Evolutionary conservation across 2,888 invertebrate species (phyloP).

Genomic region (Tanypteryx hageni): DNA sequence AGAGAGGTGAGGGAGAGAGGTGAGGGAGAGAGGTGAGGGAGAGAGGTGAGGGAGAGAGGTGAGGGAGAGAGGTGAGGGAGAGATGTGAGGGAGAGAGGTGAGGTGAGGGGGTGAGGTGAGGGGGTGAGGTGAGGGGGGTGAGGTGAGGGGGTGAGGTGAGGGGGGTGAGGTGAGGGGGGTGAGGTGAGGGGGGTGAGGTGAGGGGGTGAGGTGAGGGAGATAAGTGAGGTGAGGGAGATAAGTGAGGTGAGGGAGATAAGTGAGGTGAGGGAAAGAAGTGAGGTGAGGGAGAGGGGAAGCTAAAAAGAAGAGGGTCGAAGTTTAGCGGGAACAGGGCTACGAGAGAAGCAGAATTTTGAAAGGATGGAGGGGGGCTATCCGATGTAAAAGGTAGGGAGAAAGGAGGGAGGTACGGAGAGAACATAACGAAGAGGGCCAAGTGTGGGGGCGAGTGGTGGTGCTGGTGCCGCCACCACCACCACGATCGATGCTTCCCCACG

Average conservation of each 20-base stretch:
- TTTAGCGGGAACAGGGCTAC: background rate
- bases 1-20: background rate
- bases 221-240: background rate
- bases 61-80: background rate
- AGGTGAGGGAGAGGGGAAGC: background rate
- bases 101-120: background rate
- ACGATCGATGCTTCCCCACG: conserved; percentile 49
- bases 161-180: background rate
- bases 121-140: background rate
- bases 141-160: background rate
- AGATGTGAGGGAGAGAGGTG: background rate
- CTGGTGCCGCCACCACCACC: conserved; percentile 11
- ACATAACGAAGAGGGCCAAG: background rate
- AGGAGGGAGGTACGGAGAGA: background rate
- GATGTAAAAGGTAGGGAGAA: too few species aligned
- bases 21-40: background rate
- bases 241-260: background rate
- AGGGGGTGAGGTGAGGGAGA: background rate
- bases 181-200: background rate
- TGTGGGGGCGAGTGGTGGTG: conserved; percentile 8
- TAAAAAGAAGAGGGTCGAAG: background rate
- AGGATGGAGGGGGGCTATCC: background rate
- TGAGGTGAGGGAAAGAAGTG: background rate
- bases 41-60: background rate
- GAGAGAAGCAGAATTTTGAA: too few species aligned